Percentiles rank a stretch among this genome's conserved stretches.
Conservation (phyloP, 2,797 vertebrate genomes). For the Nyctalus aviator region DNA sequence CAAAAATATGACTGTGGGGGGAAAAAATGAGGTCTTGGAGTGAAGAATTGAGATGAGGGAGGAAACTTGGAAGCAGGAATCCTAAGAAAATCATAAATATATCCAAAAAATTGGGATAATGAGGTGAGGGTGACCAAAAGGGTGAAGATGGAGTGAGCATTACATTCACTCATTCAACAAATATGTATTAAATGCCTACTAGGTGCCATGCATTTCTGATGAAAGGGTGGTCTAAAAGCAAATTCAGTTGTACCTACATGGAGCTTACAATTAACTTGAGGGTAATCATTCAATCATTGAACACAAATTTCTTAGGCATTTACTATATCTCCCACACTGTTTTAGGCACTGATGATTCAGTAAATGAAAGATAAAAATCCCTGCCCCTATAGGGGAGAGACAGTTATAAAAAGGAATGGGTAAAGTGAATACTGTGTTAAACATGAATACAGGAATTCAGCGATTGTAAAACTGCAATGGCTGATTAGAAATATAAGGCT, state of each 20-base stretch:
- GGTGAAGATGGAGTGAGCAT: not conserved
- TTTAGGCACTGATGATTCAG: not conserved
- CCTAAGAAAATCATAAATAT: slow-evolving; percentile 20
- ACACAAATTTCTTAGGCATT: not conserved
- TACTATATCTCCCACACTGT: not conserved
- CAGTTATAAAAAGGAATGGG: not conserved
- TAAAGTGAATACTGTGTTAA: not conserved
- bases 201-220: not conserved
- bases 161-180: not conserved
- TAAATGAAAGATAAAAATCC: not conserved
- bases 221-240: not conserved
- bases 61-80: not conserved
- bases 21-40: not conserved
- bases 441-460: not conserved
- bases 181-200: not conserved
- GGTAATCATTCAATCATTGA: not conserved
- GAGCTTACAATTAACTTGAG: not conserved
- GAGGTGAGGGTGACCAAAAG: not conserved
- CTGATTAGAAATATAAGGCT: not conserved
- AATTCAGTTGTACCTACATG: not conserved
- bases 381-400: not conserved
- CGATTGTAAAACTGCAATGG: not conserved
- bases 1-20: not conserved
- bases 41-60: not conserved
- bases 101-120: not conserved